phyloP scores from a whole-genome alignment of 2,797 vertebrate genomes.

The Phrynocephalus guinanensis region DNA sequence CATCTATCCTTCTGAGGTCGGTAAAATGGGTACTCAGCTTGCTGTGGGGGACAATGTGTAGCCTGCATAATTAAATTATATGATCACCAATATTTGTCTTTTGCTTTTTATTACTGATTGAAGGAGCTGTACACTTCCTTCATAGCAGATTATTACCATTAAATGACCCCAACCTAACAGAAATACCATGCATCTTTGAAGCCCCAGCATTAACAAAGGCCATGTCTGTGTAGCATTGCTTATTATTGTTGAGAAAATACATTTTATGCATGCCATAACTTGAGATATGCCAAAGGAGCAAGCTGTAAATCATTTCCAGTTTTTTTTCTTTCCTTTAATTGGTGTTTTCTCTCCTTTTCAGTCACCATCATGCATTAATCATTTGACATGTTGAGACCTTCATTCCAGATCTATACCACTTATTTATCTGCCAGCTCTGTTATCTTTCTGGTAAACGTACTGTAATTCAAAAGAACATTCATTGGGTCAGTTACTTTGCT shows the following conservation, averaged over 20 bases:
- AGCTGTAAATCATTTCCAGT: neutral
- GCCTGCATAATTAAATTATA: too few relatives aligned
- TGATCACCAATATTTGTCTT: too few relatives aligned
- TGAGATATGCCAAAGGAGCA: neutral
- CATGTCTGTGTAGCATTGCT: neutral
- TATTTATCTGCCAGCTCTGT: slow-evolving; percentile 14
- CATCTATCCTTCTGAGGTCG: too few relatives aligned
- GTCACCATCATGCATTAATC: accelerated
- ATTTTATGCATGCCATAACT: neutral
- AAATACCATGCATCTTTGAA: neutral
- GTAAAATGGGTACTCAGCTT: too few relatives aligned
- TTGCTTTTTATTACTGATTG: neutral
- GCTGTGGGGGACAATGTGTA: too few relatives aligned
- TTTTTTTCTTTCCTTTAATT: slow-evolving; percentile 32
- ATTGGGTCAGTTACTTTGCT: neutral
- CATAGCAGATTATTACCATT: neutral
- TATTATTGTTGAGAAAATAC: neutral
- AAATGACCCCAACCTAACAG: neutral
- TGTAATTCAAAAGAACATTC: slow-evolving; percentile 25
- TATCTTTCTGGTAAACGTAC: neutral
- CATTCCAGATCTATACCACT: neutral
- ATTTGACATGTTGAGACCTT: slow-evolving; percentile 10
- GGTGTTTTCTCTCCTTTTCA: slow-evolving; percentile 25
- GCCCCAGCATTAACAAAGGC: too few relatives aligned
- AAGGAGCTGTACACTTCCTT: neutral